phyloP scores from a whole-genome alignment of 2,113 vertebrate genomes.

The Oostethus manadensis region DNA sequence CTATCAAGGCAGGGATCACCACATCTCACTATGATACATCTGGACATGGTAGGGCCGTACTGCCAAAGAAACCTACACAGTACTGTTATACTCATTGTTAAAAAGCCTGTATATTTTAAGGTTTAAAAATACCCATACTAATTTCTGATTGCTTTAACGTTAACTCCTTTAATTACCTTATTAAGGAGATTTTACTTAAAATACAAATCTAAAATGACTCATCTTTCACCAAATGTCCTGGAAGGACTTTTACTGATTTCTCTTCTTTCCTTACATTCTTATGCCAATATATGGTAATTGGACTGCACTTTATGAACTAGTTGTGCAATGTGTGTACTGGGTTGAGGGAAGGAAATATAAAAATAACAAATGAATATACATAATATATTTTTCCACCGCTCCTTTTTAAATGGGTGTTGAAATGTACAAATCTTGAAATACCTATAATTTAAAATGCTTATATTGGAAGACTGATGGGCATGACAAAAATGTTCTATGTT shows the following conservation, averaged over 20 bases:
- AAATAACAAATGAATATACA: neutral
- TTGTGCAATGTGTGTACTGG: constrained; percentile 8
- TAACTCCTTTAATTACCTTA: constrained; percentile 4
- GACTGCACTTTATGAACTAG: constrained; percentile 44
- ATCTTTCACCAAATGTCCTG: neutral
- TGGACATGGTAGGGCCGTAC: constrained; percentile 49
- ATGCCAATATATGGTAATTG: constrained; percentile 17
- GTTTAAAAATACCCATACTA: constrained; percentile 30
- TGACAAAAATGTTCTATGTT: constrained; percentile 4
- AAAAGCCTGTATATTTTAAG: constrained; percentile 33
- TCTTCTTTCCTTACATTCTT: constrained; percentile 3
- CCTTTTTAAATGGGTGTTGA: neutral
- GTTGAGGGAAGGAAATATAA: neutral
- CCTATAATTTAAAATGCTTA: neutral
- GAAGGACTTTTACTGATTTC: constrained; percentile 2
- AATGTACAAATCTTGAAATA: neutral
- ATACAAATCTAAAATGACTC: neutral
- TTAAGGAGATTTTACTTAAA: constrained; percentile 10
- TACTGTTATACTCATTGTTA: constrained; percentile 44
- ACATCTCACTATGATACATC: constrained; percentile 28
- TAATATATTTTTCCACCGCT: neutral
- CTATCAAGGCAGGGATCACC: constrained; percentile 17
- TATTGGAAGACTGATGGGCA: neutral
- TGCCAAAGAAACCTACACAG: constrained; percentile 70
- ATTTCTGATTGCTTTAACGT: constrained; percentile 12